phyloP scores from a whole-genome alignment of 2,888 invertebrate genomes.

The Amphipyra tragopoginis region DNA sequence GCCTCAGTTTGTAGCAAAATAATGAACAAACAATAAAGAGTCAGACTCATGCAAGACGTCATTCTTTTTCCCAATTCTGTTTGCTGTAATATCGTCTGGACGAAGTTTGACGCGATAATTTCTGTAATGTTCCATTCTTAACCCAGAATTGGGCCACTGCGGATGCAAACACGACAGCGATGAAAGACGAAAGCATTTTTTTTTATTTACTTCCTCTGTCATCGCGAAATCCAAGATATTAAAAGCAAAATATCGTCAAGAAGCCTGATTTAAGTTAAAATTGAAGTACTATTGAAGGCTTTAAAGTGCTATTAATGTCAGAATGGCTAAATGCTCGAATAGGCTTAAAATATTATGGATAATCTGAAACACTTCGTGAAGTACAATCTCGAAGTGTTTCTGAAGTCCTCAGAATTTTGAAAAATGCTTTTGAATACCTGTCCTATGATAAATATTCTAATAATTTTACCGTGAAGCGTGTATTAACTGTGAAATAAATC shows the following conservation, averaged over 20 bases:
- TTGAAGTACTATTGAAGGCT: too few relatives aligned
- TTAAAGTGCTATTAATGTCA: too few relatives aligned
- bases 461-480: conserved; percentile 11
- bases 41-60: neutral
- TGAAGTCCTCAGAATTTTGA: too few relatives aligned
- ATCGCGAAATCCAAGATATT: neutral
- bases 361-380: too few relatives aligned
- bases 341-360: too few relatives aligned
- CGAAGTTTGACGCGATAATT: conserved; percentile 12
- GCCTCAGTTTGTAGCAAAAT: too few relatives aligned
- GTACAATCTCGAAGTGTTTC: too few relatives aligned
- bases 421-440: neutral
- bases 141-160: conserved; percentile 50
- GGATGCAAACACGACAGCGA: conserved; percentile 28
- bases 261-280: neutral
- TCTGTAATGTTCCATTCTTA: conserved; percentile 38
- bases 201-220: conserved; percentile 40
- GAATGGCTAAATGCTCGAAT: too few relatives aligned
- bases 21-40: too few relatives aligned
- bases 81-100: conserved; percentile 2
- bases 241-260: neutral
- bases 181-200: conserved; percentile 41
- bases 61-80: neutral
- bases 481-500: conserved; percentile 1
- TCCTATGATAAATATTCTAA: conserved; percentile 1